A percentile compares a stretch with the other conserved stretches of the same genome.
These are phyloP conservation scores for Grammomys surdaster DNA, from an alignment of 2,113 vertebrate genomes.

Conservation along the genomic window DNA sequence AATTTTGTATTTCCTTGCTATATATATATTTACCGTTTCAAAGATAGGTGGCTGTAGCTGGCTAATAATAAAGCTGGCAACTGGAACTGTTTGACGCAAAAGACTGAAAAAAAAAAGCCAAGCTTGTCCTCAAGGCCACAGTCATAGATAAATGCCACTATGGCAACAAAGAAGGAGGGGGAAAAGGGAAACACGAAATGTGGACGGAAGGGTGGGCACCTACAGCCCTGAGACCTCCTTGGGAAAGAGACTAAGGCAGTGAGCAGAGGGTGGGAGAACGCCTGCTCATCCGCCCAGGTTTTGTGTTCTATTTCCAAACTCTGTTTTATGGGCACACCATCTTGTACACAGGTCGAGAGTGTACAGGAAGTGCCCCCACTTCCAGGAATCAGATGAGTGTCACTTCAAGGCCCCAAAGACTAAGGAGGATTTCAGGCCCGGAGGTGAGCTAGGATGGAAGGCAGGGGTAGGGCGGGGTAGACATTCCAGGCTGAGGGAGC, in stretches of 20 bases:
- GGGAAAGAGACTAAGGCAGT: conserved; percentile 42
- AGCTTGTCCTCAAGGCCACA: not conserved
- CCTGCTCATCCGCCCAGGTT: not conserved
- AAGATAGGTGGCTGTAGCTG: not conserved
- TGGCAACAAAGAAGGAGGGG: not conserved
- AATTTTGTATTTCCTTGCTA: not conserved
- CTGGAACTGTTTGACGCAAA: not conserved
- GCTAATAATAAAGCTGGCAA: not conserved
- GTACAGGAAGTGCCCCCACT: conserved; percentile 1
- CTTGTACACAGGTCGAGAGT: not conserved
- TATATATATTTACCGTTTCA: not conserved
- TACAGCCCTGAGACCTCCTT: not conserved
- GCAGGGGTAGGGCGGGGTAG: not conserved
- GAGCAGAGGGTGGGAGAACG: not conserved
- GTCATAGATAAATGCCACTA: not conserved
- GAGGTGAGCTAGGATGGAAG: not conserved
- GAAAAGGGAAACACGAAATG: rapidly evolving
- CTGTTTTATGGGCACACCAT: not conserved
- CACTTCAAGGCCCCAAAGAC: conserved; percentile 11
- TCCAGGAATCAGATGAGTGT: not conserved
- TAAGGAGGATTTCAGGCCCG: conserved; percentile 4
- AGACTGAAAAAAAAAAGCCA: not conserved
- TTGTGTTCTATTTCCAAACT: not conserved
- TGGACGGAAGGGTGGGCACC: no score
- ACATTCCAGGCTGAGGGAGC: conserved; percentile 41